A percentile compares a stretch with the other conserved stretches of the same genome.
Evolutionary conservation across 1,140 invertebrate species (phyloP).

Genomic region (Calephelis virginiensis): DNA sequence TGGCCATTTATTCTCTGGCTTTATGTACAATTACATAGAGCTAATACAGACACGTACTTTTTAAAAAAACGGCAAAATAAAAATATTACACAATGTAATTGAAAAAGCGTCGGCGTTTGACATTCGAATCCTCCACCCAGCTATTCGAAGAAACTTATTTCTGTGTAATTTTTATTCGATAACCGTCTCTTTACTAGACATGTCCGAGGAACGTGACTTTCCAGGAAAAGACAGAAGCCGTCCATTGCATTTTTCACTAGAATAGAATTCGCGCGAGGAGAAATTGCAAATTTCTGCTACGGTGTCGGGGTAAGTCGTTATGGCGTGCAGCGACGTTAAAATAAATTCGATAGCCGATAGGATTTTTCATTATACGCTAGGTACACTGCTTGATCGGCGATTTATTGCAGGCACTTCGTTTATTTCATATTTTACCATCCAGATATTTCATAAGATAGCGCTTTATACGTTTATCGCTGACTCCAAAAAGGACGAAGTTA

Average conservation of each 20-base stretch:
- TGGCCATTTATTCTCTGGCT: no score
- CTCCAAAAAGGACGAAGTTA: no score
- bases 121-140: neutral
- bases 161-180: constrained; percentile 23
- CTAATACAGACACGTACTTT: neutral
- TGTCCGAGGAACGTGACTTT: constrained; percentile 51
- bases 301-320: constrained; percentile 35
- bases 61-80: neutral
- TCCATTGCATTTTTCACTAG: constrained; percentile 45
- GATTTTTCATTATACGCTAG: constrained; percentile 32
- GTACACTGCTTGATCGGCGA: constrained; percentile 25
- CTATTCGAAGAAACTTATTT: constrained; percentile 11
- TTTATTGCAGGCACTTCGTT: constrained; percentile 26
- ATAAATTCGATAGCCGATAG: constrained; percentile 36
- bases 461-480: no score
- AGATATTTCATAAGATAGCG: constrained; percentile 29
- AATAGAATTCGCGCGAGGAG: constrained; percentile 44
- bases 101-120: neutral
- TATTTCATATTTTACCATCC: constrained; percentile 11
- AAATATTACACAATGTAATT: neutral
- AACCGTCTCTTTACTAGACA: constrained; percentile 25
- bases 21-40: no score
- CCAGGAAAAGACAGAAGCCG: constrained; percentile 37
- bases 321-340: constrained; percentile 25
- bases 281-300: constrained; percentile 52